Conservation (phyloP, 2,113 vertebrate genomes). For the Malurus cyaneus region DNA sequence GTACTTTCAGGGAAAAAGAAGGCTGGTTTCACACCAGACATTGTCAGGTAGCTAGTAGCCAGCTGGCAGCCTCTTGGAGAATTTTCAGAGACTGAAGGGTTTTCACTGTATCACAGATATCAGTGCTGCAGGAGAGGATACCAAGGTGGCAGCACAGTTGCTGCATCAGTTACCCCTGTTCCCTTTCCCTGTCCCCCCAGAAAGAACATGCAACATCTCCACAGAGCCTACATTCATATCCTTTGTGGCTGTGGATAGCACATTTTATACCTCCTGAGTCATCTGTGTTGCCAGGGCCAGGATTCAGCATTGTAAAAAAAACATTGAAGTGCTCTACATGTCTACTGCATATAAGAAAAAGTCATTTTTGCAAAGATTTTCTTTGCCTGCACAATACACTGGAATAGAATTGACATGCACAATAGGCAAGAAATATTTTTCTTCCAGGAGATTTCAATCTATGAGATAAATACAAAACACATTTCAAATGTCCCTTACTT, state of each 20-base stretch:
- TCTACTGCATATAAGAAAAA: neutral
- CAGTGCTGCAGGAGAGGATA: neutral
- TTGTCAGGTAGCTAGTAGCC: neutral
- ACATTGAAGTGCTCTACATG: neutral
- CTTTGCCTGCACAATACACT: neutral
- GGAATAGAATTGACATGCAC: conserved; percentile 1
- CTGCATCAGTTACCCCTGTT: neutral
- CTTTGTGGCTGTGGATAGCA: neutral
- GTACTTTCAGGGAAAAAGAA: neutral
- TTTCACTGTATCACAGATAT: neutral
- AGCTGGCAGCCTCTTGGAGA: neutral
- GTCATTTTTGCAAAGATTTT: conserved; percentile 9
- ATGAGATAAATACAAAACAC: neutral
- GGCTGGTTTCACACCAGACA: neutral
- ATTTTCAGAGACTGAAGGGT: neutral
- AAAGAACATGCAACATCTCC: neutral
- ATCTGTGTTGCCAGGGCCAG: neutral
- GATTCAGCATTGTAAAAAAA: neutral
- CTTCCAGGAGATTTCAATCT: conserved; percentile 3
- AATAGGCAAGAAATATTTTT: conserved; percentile 4
- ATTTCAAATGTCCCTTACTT: neutral
- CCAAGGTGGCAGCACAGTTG: neutral
- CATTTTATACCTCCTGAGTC: neutral
- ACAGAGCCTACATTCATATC: neutral
- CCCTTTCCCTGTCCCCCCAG: neutral